Base-by-base conservation (phyloP, 2,888 invertebrate species). In the Epinotia nisella region DNA sequence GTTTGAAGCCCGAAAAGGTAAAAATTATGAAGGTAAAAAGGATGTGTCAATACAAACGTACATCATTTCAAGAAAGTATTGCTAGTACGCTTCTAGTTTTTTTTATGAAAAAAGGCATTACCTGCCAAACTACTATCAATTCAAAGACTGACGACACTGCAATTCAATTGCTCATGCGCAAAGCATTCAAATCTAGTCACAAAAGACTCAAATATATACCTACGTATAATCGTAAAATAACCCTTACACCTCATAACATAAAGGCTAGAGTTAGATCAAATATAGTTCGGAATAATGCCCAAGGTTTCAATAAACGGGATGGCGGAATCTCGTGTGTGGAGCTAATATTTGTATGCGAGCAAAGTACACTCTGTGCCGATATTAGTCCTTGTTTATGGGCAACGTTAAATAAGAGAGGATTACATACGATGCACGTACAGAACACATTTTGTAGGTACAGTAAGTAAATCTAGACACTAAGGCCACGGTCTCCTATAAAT, bases 321-420 rank as follows among this genome's bases (percentile, higher is more conserved):
- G 49, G 41, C 59, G 59, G 51, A 51, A 60, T 60, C 19, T 59
- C 67, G 56, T 59, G 55, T 17, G n/a, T 60, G 21, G n/a, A 39
- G 65, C 65, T 39, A 69, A 69, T 69, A 69, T 69, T 60, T 68
- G 68, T 68, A 60, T 56, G 62, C 55, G 53, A 53, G 55, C 55
- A 15, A 19, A 49, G 29, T 45, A 70, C 64, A 64, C 19, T 64
- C 24, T n/a, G 51, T 2, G n/a, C 64, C 53, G 64, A 64, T 64
- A 64, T 64, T 64, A 53, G 53, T 53, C 51, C 51, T 51, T 7
- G 29, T 64, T 64, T 64, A 64, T 64, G 35, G 53, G 11, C 45
- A 21, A 15, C 9, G 61, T 35, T 64, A 35, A 51, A 64, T 64
- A 64, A 35, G 17, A 45, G 21, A 15, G 49, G 53, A 35, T 64